Evolutionary conservation across 1,140 invertebrate genomes (phyloP).

Genomic region (Bombus waltoni): DNA sequence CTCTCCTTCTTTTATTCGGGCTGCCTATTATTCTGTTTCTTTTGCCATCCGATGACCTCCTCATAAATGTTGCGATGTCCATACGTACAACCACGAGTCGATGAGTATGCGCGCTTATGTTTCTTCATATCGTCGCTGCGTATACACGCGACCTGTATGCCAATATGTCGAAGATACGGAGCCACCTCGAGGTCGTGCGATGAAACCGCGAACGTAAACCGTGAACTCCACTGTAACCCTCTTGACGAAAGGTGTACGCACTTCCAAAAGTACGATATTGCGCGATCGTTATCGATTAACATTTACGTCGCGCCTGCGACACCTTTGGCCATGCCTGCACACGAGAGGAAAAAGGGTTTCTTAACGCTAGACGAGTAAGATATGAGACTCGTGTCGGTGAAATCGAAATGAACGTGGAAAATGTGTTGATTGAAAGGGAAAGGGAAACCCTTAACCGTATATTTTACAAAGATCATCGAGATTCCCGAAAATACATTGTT

Average conservation of each 20-base stretch:
- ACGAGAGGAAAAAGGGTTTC: neutral
- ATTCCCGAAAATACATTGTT: too few species aligned
- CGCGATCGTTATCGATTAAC: conserved; percentile 47
- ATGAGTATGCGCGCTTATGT: conserved; percentile 67
- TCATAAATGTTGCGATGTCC: conserved; percentile 73
- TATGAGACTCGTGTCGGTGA: too few species aligned
- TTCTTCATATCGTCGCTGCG: conserved; percentile 76
- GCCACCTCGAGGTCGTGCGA: conserved; percentile 53
- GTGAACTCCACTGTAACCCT: neutral
- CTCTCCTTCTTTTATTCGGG: conserved; percentile 27
- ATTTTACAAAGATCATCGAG: too few species aligned
- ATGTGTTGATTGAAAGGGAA: too few species aligned
- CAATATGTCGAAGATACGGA: conserved; percentile 69
- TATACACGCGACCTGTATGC: conserved; percentile 79
- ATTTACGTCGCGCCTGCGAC: conserved; percentile 20
- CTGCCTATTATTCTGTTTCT: conserved; percentile 26
- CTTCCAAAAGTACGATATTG: conserved; percentile 29
- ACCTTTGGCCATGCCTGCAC: neutral
- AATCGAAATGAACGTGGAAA: too few species aligned
- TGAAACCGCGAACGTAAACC: conserved; percentile 43
- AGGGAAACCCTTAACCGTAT: too few species aligned
- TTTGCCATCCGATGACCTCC: conserved; percentile 71
- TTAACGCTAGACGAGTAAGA: neutral
- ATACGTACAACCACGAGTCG: conserved; percentile 24
- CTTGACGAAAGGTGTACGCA: neutral